Evolutionary conservation across 2,113 vertebrate genomes (phyloP).

Genomic region (Agapornis roseicollis): DNA sequence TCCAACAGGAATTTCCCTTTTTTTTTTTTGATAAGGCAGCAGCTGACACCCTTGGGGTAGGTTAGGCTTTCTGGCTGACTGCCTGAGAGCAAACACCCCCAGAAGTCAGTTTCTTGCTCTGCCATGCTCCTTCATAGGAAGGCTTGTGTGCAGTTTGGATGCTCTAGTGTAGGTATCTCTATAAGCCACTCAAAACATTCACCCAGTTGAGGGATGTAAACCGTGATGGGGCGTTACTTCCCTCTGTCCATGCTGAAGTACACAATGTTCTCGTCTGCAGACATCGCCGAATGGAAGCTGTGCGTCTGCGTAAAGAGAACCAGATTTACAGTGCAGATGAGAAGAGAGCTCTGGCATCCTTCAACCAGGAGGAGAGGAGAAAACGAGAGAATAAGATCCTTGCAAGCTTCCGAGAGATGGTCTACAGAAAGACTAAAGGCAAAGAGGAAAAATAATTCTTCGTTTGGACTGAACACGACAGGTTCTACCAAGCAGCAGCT

Average conservation of each 20-base stretch:
- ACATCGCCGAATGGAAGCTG: conserved; percentile 97
- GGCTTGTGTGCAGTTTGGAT: not conserved
- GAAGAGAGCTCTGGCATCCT: conserved; percentile 93
- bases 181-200: not conserved
- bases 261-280: conserved; percentile 54
- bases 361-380: conserved; percentile 95
- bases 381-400: conserved; percentile 98
- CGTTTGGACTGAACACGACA: not conserved
- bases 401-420: conserved; percentile 96
- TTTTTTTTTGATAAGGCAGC: not conserved
- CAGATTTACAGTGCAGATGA: conserved; percentile 98
- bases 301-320: conserved; percentile 98
- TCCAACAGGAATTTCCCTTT: not conserved
- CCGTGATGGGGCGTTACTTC: accelerated
- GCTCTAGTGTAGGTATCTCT: not conserved
- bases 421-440: conserved; percentile 96
- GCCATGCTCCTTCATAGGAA: not conserved
- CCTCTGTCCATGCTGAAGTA: not conserved
- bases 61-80: not conserved
- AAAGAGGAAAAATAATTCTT: conserved; percentile 89
- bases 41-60: not conserved
- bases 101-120: not conserved
- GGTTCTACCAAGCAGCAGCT: not conserved
- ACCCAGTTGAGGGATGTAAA: not conserved
- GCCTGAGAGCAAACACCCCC: not conserved